phyloP scores from a whole-genome alignment of 2,888 invertebrate species.

The Lochmaea capreae region DNA sequence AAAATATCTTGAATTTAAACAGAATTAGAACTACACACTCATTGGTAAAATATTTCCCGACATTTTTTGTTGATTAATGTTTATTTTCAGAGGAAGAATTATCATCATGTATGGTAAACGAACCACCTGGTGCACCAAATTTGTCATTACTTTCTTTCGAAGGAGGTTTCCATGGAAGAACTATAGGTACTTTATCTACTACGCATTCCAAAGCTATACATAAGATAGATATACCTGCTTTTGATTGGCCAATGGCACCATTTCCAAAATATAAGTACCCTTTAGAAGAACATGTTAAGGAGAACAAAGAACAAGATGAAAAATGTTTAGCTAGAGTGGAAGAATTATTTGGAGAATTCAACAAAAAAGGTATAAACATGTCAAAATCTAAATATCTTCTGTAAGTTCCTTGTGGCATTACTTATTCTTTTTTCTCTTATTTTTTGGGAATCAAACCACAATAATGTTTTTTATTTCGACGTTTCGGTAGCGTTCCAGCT shows the following conservation, averaged over 20 bases:
- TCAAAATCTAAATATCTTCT: too few species aligned
- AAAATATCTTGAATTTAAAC: too few species aligned
- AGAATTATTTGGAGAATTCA: conserved; percentile 78
- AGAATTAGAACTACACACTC: too few species aligned
- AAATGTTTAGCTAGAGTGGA: conserved; percentile 77
- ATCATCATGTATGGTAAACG: conserved; percentile 85
- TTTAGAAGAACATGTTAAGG: conserved; percentile 78
- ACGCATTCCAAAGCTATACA: conserved; percentile 97
- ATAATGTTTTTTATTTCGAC: too few species aligned
- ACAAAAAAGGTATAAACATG: conserved; percentile 68
- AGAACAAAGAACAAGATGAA: conserved; percentile 88
- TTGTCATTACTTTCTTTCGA: conserved; percentile 87
- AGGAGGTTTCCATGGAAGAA: conserved; percentile 96
- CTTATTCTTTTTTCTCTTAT: too few species aligned
- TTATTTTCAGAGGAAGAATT: conserved; percentile 83
- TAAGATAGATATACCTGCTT: conserved; percentile 93
- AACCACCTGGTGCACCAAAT: conserved; percentile 87
- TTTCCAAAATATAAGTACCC: conserved; percentile 96
- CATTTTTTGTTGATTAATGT: not conserved
- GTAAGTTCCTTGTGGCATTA: too few species aligned
- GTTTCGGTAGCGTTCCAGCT: too few species aligned
- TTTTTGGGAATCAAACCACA: too few species aligned
- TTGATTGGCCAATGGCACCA: conserved; percentile 95
- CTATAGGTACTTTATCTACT: conserved; percentile 84
- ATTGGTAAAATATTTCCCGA: too few species aligned